Evolutionary conservation across 2,113 vertebrate species (phyloP).

Genomic region (Uria aalge): DNA sequence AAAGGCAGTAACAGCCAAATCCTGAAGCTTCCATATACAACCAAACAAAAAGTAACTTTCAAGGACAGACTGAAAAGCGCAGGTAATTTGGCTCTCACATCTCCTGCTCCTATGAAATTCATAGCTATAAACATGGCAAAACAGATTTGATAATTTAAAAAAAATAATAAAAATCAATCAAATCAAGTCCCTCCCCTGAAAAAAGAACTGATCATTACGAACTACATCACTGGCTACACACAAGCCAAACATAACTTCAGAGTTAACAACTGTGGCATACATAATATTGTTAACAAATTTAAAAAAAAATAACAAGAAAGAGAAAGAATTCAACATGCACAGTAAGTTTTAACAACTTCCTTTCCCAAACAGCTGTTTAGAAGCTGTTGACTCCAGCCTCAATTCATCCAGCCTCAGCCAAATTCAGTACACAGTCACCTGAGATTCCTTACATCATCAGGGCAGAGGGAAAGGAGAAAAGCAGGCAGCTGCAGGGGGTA

Average conservation of each 20-base stretch:
- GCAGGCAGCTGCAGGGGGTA: background rate
- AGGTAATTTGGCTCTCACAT: background rate
- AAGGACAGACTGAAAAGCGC: background rate
- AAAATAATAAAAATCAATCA: background rate
- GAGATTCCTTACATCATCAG: background rate
- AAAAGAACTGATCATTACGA: background rate
- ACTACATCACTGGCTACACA: background rate
- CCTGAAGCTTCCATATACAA: background rate
- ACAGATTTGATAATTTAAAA: background rate
- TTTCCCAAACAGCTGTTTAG: background rate
- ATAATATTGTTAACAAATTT: background rate
- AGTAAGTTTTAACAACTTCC: background rate
- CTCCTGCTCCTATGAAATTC: background rate
- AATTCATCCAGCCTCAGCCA: background rate
- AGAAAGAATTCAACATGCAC: background rate
- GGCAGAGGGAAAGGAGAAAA: background rate
- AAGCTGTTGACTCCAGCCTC: background rate
- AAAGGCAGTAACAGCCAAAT: background rate
- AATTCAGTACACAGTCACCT: background rate
- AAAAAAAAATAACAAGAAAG: too few species aligned
- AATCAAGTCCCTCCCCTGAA: background rate
- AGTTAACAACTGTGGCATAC: background rate
- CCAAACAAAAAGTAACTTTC: background rate
- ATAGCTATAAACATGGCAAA: background rate
- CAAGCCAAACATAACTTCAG: background rate